These are phyloP conservation scores for Andinoacara biseriatus DNA, from an alignment of 2,113 vertebrate genomes.

Conservation along the genomic window DNA sequence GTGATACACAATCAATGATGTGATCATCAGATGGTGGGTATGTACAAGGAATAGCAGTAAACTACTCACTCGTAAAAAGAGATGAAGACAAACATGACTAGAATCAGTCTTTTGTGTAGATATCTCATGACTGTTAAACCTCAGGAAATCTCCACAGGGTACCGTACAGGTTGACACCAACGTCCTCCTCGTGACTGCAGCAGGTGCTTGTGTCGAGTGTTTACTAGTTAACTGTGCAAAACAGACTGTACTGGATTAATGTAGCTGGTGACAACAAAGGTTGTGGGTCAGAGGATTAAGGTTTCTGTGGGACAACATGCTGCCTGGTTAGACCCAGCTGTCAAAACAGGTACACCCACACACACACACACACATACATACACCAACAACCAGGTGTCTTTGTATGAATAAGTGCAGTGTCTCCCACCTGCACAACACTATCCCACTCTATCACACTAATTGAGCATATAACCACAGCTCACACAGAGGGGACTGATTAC, in stretches of 20 bases:
- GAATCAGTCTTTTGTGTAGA: no score
- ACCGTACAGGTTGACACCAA: no score
- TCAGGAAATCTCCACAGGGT: no score
- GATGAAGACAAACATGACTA: not conserved
- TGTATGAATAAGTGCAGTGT: slow-evolving; percentile 76
- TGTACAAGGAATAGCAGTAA: not conserved
- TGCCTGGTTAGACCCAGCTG: slow-evolving; percentile 72
- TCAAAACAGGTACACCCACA: slow-evolving; percentile 57
- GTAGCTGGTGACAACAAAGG: slow-evolving; percentile 18
- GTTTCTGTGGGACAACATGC: slow-evolving; percentile 60
- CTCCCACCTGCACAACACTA: slow-evolving; percentile 53
- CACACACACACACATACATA: not conserved
- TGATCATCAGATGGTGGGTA: not conserved
- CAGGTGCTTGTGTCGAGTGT: no score
- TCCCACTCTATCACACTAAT: slow-evolving; percentile 14
- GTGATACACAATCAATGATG: no score
- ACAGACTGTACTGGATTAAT: not conserved
- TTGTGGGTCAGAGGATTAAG: slow-evolving; percentile 64
- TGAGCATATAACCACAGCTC: slow-evolving; percentile 31
- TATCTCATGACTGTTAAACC: no score
- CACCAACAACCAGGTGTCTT: slow-evolving; percentile 56
- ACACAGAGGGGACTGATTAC: slow-evolving; percentile 15
- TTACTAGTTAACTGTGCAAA: not conserved
- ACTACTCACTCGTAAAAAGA: not conserved
- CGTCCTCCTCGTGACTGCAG: no score